Conservation (phyloP, 2,888 invertebrate genomes). For the Trachelus tabidus region DNA sequence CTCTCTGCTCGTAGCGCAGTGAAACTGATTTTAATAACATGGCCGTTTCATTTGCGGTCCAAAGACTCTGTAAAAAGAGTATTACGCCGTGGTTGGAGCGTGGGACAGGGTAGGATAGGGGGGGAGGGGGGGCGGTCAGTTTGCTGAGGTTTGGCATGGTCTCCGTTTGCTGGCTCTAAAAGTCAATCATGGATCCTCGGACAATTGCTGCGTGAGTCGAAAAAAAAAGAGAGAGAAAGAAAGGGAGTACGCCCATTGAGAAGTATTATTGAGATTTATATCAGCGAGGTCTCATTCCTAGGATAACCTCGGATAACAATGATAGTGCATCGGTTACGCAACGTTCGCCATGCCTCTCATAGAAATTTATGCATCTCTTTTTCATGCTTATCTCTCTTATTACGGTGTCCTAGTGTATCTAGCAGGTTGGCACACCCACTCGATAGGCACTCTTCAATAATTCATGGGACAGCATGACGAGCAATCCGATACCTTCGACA, state of each 20-base stretch:
- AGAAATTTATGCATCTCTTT: not conserved
- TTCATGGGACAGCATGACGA: slow-evolving; percentile 16
- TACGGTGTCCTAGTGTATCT: slow-evolving; percentile 9
- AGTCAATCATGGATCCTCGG: not conserved
- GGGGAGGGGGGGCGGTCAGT: not conserved
- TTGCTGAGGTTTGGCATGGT: not conserved
- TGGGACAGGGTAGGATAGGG: not conserved
- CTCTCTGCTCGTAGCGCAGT: not conserved
- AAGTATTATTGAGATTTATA: not conserved
- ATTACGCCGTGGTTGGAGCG: not conserved
- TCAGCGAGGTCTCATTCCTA: not conserved
- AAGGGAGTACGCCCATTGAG: not conserved
- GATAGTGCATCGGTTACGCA: slow-evolving; percentile 13
- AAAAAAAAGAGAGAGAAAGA: too few species aligned
- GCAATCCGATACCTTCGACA: slow-evolving; percentile 9
- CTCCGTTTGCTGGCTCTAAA: not conserved
- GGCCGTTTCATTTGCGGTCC: slow-evolving; percentile 7
- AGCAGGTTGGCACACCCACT: slow-evolving; percentile 20
- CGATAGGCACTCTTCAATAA: slow-evolving; percentile 21
- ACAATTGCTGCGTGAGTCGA: not conserved
- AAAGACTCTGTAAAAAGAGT: not conserved
- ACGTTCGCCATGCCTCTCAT: slow-evolving; percentile 9
- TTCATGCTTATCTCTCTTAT: slow-evolving; percentile 4
- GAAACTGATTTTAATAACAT: slow-evolving; percentile 31
- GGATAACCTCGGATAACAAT: not conserved